Percentiles rank a stretch among this genome's conserved stretches.
Evolutionary conservation across 2,888 invertebrate genomes (phyloP).

Genomic region (Neocrepidodera transversa): DNA sequence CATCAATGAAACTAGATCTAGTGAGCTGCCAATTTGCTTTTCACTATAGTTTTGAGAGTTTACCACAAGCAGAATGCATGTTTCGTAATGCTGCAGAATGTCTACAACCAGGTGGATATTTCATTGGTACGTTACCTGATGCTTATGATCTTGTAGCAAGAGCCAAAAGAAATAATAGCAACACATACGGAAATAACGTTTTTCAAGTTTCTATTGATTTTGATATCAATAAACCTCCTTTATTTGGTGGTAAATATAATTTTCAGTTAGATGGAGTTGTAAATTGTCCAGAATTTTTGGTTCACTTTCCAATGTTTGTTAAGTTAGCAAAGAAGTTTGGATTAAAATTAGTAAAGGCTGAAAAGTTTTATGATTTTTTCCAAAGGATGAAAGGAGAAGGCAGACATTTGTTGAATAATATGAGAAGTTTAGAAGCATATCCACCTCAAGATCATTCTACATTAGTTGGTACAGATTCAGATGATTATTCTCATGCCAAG

Average conservation of each 20-base stretch:
- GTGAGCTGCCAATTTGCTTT: constrained; percentile 98
- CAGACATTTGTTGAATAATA: constrained; percentile 71
- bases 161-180: constrained; percentile 65
- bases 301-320: constrained; percentile 86
- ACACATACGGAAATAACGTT: constrained; percentile 79
- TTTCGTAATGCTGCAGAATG: constrained; percentile 90
- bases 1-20: constrained; percentile 82
- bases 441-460: constrained; percentile 67
- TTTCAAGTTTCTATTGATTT: constrained; percentile 77
- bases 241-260: constrained; percentile 96
- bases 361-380: constrained; percentile 82
- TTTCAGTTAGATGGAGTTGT: constrained; percentile 96
- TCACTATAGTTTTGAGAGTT: constrained; percentile 94
- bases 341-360: constrained; percentile 71
- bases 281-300: constrained; percentile 97
- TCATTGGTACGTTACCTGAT: constrained; percentile 96
- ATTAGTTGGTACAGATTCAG: constrained; percentile 66
- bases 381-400: constrained; percentile 68
- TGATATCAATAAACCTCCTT: constrained; percentile 72
- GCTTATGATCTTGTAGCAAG: constrained; percentile 88
- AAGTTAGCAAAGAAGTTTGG: constrained; percentile 77
- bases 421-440: constrained; percentile 83
- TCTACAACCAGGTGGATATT: constrained; percentile 88
- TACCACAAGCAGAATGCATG: constrained; percentile 90
- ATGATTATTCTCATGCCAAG: constrained; percentile 79